Evolutionary conservation across 2,888 invertebrate genomes (phyloP), one percentile per base, ranked within the genome.

Genomic region (Flexamia atlantica): DNA sequence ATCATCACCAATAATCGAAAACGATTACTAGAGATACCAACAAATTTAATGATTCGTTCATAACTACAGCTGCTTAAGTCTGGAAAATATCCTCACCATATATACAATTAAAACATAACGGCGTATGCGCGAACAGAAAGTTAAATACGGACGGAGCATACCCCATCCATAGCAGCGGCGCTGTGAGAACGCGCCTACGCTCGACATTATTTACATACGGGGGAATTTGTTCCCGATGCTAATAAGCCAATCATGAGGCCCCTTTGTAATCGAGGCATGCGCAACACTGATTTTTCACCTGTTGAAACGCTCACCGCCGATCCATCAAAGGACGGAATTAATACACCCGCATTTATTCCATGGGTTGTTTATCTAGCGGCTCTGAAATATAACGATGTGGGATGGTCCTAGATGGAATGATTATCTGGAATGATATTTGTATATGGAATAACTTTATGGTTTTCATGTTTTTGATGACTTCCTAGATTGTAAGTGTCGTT

Each of bases 311-410:
- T 4, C 36, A 20, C 70, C 40, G 36, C 70, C 70, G 23, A 70
- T 70, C 70, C 23, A 40, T 70, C 70, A 70, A 70, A n/a, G 70
- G 36, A 9, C 70, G 70, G 70, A 40, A 70, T 70, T 40, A 70
- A 70, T 70, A 70, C n/a, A 9, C 32, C 40, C 20, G 17, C 23
- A 70, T 70, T 70, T 70, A 70, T 70, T 17, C 40, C 4, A 32
- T 12, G 30, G 1, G 70, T 40, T 70, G 20, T 36, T 40, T 70
- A 70, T 70, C 57, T 32, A 1, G 25, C 40, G 4, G 68, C 32
- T 68, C n/a, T n/a, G n/a, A n/a, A n/a, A n/a, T n/a, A n/a, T n/a
- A n/a, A n/a, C n/a, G n/a, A n/a, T n/a, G n/a, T n/a, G n/a, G n/a
- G n/a, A n/a, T n/a, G n/a, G n/a, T n/a, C n/a, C n/a, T n/a, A n/a